Percentiles rank a stretch among this genome's conserved stretches.
Evolutionary conservation across 2,113 vertebrate species (phyloP).

Genomic region (Toxostoma redivivum): DNA sequence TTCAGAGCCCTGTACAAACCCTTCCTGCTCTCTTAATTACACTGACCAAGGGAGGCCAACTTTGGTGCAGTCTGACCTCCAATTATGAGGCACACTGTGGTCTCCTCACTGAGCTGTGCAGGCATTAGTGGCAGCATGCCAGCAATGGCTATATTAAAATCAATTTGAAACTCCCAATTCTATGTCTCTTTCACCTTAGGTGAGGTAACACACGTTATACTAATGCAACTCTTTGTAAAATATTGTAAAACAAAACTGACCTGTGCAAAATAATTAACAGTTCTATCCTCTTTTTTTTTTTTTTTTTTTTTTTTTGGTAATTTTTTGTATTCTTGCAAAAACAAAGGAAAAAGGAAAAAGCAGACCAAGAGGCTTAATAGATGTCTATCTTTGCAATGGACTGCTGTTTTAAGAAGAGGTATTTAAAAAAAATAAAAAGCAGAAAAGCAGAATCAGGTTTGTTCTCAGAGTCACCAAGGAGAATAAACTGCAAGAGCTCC

Average conservation of each 20-base stretch:
- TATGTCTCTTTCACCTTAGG: constrained; percentile 21
- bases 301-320: background rate
- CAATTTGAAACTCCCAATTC: constrained; percentile 38
- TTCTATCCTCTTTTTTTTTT: background rate
- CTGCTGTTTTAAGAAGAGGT: background rate
- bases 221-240: constrained; percentile 4
- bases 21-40: constrained; percentile 25
- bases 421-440: background rate
- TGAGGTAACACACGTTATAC: constrained; percentile 6
- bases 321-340: background rate
- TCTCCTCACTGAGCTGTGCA: constrained; percentile 17
- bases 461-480: background rate
- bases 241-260: constrained; percentile 8
- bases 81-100: background rate
- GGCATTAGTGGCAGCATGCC: constrained; percentile 33
- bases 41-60: constrained; percentile 14
- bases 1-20: background rate
- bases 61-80: constrained; percentile 8
- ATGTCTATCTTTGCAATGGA: background rate
- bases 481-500: background rate
- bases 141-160: constrained; percentile 60
- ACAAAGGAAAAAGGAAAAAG: background rate
- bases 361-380: background rate
- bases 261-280: background rate
- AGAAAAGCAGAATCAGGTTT: background rate